A percentile compares a stretch with the other conserved stretches of the same genome.
These are phyloP conservation scores for Marmota flaviventris DNA, from an alignment of 2,113 vertebrate species.

Conservation along the genomic window DNA sequence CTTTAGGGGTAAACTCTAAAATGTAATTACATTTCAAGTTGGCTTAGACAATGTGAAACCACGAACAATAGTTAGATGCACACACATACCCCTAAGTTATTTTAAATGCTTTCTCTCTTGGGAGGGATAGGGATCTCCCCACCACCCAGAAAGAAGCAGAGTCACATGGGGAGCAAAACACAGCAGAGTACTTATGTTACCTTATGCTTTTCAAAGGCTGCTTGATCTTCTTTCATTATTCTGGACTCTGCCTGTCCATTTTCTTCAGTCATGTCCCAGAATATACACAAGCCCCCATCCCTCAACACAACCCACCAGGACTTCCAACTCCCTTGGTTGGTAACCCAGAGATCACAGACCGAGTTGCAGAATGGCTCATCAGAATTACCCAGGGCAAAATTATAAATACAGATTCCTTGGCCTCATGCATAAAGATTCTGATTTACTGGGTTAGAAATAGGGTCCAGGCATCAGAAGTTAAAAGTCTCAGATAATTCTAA, in stretches of 20 bases:
- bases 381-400: neutral
- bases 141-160: neutral
- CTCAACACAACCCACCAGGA: slow-evolving; percentile 2
- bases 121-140: neutral
- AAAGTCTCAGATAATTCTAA: slow-evolving; percentile 53
- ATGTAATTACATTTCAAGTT: slow-evolving; percentile 62
- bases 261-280: slow-evolving; percentile 1
- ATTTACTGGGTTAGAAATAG: slow-evolving; percentile 49
- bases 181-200: neutral
- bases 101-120: slow-evolving; percentile 45
- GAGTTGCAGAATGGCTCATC: slow-evolving; percentile 25
- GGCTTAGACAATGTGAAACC: slow-evolving; percentile 16
- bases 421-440: slow-evolving; percentile 33
- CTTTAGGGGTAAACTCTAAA: slow-evolving; percentile 39
- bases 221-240: neutral
- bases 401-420: neutral
- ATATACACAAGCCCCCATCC: neutral
- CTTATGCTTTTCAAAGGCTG: slow-evolving; percentile 45
- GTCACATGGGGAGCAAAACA: neutral
- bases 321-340: neutral
- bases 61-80: slow-evolving; percentile 10
- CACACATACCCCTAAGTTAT: neutral
- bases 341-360: slow-evolving; percentile 31
- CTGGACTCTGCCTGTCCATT: neutral
- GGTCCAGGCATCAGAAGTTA: neutral